A percentile compares a stretch with the other conserved stretches of the same genome.
These are phyloP conservation scores for Netelia inedita DNA, from an alignment of 2,888 invertebrate species.

Conservation along the genomic window DNA sequence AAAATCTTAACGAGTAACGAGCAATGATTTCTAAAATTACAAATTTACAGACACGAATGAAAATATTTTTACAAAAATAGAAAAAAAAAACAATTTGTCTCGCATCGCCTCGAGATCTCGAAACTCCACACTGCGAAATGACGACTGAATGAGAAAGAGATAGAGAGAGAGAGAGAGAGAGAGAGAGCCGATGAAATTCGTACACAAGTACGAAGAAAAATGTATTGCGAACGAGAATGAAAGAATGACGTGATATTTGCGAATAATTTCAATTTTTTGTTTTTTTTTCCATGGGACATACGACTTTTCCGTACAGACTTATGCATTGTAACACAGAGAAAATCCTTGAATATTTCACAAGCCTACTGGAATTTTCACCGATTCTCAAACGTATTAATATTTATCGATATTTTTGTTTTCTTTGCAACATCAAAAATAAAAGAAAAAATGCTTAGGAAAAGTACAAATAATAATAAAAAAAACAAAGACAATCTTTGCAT, in stretches of 20 bases:
- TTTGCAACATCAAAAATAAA: not conserved
- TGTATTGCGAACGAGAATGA: not conserved
- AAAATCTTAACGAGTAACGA: no score
- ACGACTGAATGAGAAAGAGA: not conserved
- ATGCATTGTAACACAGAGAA: not conserved
- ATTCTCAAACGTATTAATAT: not conserved
- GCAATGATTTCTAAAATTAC: no score
- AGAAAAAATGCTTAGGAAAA: not conserved
- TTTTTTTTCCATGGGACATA: conserved; percentile 70
- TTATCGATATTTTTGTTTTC: not conserved
- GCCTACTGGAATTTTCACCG: not conserved
- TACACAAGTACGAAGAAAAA: not conserved
- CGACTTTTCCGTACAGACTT: conserved; percentile 55
- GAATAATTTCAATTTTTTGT: conserved; percentile 24
- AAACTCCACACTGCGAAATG: not conserved
- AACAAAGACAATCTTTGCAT: conserved; percentile 13
- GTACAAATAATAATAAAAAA: conserved; percentile 3
- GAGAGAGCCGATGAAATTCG: not conserved
- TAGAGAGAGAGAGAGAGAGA: not conserved
- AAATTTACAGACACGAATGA: no score
- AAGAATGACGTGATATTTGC: conserved; percentile 12
- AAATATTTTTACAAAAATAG: no score
- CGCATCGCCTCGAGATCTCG: not conserved
- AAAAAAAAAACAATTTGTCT: not conserved
- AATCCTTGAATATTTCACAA: not conserved